phyloP scores from a whole-genome alignment of 2,113 vertebrate genomes.

The Xenopus laevis region DNA sequence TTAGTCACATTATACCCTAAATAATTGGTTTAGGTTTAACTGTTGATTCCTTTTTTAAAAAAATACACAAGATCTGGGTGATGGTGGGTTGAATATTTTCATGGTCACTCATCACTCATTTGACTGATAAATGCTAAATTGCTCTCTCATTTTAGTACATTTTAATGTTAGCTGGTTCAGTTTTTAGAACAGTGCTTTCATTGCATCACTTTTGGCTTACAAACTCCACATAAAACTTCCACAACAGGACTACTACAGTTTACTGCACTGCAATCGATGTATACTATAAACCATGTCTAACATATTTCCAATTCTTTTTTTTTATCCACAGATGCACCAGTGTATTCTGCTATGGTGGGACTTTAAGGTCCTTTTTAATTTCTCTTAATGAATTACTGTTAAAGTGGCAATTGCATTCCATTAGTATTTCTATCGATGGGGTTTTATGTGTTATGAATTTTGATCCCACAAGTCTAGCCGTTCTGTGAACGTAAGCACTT shows the following conservation, averaged over 20 bases:
- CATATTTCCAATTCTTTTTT: conserved; percentile 29
- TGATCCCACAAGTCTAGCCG: conserved; percentile 12
- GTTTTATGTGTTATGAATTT: conserved; percentile 24
- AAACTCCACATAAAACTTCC: too few species aligned
- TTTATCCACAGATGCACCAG: conserved; percentile 43
- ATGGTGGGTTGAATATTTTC: too few species aligned
- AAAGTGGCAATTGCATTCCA: conserved; percentile 17
- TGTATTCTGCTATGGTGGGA: conserved; percentile 44
- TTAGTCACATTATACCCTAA: too few species aligned
- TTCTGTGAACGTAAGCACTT: conserved; percentile 36
- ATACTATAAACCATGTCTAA: conserved; percentile 10
- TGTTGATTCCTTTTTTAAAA: too few species aligned
- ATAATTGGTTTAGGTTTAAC: too few species aligned
- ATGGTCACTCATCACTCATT: too few species aligned
- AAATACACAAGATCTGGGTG: too few species aligned
- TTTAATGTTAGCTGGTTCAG: too few species aligned
- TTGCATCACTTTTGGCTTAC: too few species aligned
- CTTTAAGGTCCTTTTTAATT: conserved; percentile 31
- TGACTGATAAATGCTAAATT: too few species aligned
- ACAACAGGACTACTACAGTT: background rate
- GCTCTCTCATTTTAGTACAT: too few species aligned
- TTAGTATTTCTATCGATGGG: conserved; percentile 27
- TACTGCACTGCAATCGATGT: background rate
- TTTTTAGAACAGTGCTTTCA: too few species aligned
- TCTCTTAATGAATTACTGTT: conserved; percentile 15